Conservation (phyloP, 2,797 vertebrate genomes). For the Anableps anableps region DNA sequence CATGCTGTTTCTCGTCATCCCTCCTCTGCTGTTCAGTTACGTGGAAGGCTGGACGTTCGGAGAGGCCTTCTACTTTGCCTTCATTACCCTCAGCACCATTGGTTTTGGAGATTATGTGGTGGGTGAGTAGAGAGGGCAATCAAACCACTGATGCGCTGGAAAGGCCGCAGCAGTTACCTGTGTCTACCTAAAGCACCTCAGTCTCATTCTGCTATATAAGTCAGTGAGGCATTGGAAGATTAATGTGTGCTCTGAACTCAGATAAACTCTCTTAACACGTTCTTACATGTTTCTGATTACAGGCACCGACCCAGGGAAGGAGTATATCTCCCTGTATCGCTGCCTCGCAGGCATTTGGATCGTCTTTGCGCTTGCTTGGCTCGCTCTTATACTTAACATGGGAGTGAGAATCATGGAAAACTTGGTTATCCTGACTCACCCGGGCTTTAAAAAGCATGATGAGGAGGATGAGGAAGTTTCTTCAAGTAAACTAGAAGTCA, state of each 20-base stretch:
- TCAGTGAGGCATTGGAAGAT: neutral
- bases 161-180: neutral
- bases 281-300: slow-evolving; percentile 14
- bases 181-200: neutral
- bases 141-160: slow-evolving; percentile 22
- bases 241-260: neutral
- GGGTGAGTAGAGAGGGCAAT: slow-evolving; percentile 74
- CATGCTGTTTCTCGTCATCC: slow-evolving; percentile 87
- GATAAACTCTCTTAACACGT: neutral
- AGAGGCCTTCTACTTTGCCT: slow-evolving; percentile 95
- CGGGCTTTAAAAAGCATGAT: slow-evolving; percentile 50
- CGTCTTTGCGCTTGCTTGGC: slow-evolving; percentile 81
- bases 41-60: slow-evolving; percentile 91
- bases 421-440: slow-evolving; percentile 71
- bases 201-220: neutral
- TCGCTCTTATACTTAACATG: slow-evolving; percentile 79
- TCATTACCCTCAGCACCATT: slow-evolving; percentile 95
- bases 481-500: slow-evolving; percentile 64
- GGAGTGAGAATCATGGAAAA: slow-evolving; percentile 82
- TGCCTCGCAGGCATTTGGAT: slow-evolving; percentile 82
- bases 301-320: slow-evolving; percentile 79
- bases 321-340: slow-evolving; percentile 81
- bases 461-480: slow-evolving; percentile 57
- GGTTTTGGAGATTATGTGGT: slow-evolving; percentile 95
- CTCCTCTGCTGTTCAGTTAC: slow-evolving; percentile 90